These are phyloP conservation scores for Calidris pugnax DNA, from an alignment of 2,113 vertebrate genomes.

Conservation along the genomic window DNA sequence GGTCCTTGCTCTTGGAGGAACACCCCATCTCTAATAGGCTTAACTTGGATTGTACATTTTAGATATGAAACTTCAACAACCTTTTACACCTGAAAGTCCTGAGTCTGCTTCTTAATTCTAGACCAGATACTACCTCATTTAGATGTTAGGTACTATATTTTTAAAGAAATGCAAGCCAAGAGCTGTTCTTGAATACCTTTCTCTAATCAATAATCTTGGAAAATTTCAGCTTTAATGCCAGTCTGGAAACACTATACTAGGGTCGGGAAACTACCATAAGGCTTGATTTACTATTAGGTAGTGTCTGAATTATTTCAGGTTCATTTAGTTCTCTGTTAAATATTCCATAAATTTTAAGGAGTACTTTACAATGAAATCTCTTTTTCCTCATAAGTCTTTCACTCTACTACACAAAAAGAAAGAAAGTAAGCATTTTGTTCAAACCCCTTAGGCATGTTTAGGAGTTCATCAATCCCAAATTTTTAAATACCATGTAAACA, in stretches of 20 bases:
- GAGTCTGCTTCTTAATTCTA: neutral
- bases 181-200: neutral
- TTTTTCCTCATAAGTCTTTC: neutral
- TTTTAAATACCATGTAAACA: constrained; percentile 35
- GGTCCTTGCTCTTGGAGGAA: neutral
- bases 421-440: neutral
- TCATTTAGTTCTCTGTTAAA: constrained; percentile 30
- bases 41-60: neutral
- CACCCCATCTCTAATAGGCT: fast-evolving
- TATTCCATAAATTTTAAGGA: constrained; percentile 22
- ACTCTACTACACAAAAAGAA: neutral
- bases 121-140: neutral
- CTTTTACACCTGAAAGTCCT: neutral
- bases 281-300: constrained; percentile 4
- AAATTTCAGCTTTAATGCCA: neutral
- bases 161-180: neutral
- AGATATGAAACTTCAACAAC: neutral
- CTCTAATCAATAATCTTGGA: neutral
- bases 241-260: neutral
- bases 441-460: constrained; percentile 9
- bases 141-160: neutral
- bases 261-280: neutral
- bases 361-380: neutral
- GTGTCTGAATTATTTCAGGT: neutral
- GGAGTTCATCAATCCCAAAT: neutral